These are phyloP conservation scores for Mus pahari DNA, from an alignment of 2,113 vertebrate genomes.

Conservation along the genomic window DNA sequence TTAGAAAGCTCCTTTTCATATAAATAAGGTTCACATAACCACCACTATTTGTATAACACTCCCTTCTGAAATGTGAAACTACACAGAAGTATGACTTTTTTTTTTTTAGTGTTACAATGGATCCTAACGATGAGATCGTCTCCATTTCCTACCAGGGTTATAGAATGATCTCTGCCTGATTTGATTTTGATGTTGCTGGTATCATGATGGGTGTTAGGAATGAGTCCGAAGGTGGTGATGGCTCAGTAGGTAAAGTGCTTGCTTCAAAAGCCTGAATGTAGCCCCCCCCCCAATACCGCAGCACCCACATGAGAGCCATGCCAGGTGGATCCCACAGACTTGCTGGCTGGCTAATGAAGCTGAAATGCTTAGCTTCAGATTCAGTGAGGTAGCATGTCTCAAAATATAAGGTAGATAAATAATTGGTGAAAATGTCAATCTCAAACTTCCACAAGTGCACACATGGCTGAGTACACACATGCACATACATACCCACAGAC, in stretches of 20 bases:
- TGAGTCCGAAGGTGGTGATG: neutral
- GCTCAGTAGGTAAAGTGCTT: neutral
- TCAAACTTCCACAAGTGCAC: neutral
- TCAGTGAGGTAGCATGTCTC: neutral
- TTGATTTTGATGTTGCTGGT: neutral
- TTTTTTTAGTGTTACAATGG: neutral
- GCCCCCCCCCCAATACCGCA: too few relatives aligned
- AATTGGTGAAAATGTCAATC: neutral
- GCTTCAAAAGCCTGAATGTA: neutral
- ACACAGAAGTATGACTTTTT: neutral
- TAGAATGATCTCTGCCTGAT: neutral
- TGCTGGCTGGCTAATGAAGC: neutral
- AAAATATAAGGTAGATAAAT: neutral
- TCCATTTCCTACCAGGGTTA: neutral
- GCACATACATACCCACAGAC: neutral
- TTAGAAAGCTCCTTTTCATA: neutral
- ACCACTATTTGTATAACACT: neutral
- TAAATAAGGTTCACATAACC: neutral
- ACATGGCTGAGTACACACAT: neutral
- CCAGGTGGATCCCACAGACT: neutral
- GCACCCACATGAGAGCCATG: neutral
- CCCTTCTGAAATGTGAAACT: constrained; percentile 46
- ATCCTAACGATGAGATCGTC: neutral
- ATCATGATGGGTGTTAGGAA: neutral
- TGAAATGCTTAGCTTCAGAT: neutral